Evolutionary conservation across 2,888 invertebrate species (phyloP), one percentile per base, ranked within the genome.

Genomic region (Zeuzera pyrina): DNA sequence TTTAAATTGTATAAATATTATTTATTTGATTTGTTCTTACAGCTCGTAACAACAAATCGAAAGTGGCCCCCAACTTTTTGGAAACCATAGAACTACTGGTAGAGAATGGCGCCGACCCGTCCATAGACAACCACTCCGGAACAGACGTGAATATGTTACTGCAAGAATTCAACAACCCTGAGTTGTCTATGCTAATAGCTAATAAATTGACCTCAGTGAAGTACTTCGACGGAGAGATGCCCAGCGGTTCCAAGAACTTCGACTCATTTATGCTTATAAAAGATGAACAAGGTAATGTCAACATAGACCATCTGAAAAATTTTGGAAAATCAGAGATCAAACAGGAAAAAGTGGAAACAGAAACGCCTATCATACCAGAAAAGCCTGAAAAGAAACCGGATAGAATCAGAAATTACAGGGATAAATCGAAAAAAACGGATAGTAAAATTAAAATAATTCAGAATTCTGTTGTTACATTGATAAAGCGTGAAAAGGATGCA

Each of bases 81-180:
- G 59, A 66, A 23, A 78, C 84, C 7, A 69, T 85, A n/a, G 65
- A 70, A 30, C 38, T 60, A 0, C 36, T 86, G 1, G 36, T 86
- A 0, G 57, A 70, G n/a, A 37, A 65, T 22, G 71, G 73, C 3
- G 85, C 85, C 0, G 69, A 85, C 15, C 77, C 84, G 0, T 47
- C 52, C 34, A 51, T 74, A n/a, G 58, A 69, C 2, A 86, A 86
- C 36, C 65, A 73, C 30, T 65, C 69, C 0, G 85, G 84, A 0
- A 57, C 60, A 0, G 81, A 62, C 24, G 74, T 85, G 0, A 77
- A 76, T 30, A 57, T 64, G 1, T 53, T 86, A 0, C 55, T 86
- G 0, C 60, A 65, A 4, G 86, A 86, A 29, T 58, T 70, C 26
- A 63, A 55, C 10, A 57, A 62, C 1, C 33, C 42, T 0, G 59